A percentile compares a stretch with the other conserved stretches of the same genome.
phyloP scores from a whole-genome alignment of 2,797 vertebrate species.

The Pipistrellus pygmaeus region DNA sequence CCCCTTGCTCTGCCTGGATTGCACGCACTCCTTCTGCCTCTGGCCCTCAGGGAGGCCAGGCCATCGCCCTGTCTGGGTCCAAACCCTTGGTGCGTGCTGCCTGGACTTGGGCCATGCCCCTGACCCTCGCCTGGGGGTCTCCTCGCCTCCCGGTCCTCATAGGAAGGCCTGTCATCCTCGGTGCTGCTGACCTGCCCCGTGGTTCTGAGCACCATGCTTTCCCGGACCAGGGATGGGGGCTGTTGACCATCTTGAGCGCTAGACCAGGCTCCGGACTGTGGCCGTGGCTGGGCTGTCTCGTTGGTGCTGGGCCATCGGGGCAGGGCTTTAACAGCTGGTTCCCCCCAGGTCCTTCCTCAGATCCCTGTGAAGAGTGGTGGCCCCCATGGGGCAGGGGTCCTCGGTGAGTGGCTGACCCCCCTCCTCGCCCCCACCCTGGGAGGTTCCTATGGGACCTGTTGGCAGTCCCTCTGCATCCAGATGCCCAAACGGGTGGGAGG shows the following conservation, averaged over 20 bases:
- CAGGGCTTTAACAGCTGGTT: slow-evolving; percentile 74
- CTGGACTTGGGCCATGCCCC: background rate
- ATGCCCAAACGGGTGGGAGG: slow-evolving; percentile 27
- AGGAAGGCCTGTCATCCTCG: background rate
- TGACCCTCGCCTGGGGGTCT: background rate
- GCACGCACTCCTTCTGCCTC: background rate
- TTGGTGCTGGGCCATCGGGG: slow-evolving; percentile 44
- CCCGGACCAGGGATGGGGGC: background rate
- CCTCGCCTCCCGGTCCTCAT: background rate
- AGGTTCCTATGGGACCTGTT: slow-evolving; percentile 32
- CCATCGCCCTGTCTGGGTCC: background rate
- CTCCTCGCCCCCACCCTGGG: slow-evolving; percentile 83
- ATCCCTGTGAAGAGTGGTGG: slow-evolving; percentile 92
- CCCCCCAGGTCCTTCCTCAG: slow-evolving; percentile 94
- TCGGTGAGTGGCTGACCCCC: slow-evolving; percentile 90
- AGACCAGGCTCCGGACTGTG: background rate
- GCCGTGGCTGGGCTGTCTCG: background rate
- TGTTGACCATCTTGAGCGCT: background rate
- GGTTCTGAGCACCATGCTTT: background rate
- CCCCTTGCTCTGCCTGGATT: background rate
- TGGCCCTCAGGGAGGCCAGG: background rate
- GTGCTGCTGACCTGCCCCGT: background rate
- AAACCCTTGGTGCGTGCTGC: background rate
- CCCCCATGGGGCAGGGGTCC: slow-evolving; percentile 92
- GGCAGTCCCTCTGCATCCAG: slow-evolving; percentile 13